phyloP scores from a whole-genome alignment of 2,797 vertebrate genomes.

The Steatocranus sp. region DNA sequence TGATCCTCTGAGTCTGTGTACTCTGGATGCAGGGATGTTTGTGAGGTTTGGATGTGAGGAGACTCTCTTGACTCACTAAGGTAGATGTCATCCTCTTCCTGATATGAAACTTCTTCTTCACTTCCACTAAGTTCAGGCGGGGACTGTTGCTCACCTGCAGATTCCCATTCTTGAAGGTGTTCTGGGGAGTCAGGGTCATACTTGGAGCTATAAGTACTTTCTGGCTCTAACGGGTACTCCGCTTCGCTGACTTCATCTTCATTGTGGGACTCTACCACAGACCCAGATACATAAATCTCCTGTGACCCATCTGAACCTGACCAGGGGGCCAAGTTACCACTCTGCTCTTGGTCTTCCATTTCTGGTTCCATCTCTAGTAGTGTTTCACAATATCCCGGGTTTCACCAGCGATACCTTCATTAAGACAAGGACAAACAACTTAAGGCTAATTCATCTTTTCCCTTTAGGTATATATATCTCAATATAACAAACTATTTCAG shows the following conservation, averaged over 20 bases:
- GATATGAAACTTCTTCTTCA: constrained; percentile 23
- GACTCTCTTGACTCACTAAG: constrained; percentile 32
- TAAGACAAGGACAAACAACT: constrained; percentile 22
- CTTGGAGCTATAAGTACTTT: constrained; percentile 18
- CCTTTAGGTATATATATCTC: not conserved
- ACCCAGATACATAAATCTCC: constrained; percentile 60
- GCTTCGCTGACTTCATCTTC: constrained; percentile 61
- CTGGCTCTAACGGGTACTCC: constrained; percentile 37
- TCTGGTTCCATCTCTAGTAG: constrained; percentile 59
- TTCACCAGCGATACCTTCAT: constrained; percentile 37
- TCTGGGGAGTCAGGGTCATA: constrained; percentile 36
- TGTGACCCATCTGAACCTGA: constrained; percentile 57
- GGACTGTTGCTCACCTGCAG: constrained; percentile 70
- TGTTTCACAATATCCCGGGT: constrained; percentile 12
- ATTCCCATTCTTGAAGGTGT: constrained; percentile 37
- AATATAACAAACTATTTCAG: not conserved
- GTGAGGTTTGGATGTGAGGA: constrained; percentile 11
- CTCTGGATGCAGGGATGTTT: constrained; percentile 58
- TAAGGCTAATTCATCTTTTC: not conserved
- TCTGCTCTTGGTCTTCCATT: constrained; percentile 26
- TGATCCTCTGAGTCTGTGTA: constrained; percentile 4
- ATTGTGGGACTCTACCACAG: constrained; percentile 49
- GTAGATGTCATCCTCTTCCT: constrained; percentile 34
- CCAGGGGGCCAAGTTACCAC: constrained; percentile 20
- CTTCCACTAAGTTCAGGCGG: constrained; percentile 54